A percentile compares a stretch with the other conserved stretches of the same genome.
These are phyloP conservation scores for Drosophila percnosoma DNA, from an alignment of 2,888 invertebrate genomes.

Conservation along the genomic window DNA sequence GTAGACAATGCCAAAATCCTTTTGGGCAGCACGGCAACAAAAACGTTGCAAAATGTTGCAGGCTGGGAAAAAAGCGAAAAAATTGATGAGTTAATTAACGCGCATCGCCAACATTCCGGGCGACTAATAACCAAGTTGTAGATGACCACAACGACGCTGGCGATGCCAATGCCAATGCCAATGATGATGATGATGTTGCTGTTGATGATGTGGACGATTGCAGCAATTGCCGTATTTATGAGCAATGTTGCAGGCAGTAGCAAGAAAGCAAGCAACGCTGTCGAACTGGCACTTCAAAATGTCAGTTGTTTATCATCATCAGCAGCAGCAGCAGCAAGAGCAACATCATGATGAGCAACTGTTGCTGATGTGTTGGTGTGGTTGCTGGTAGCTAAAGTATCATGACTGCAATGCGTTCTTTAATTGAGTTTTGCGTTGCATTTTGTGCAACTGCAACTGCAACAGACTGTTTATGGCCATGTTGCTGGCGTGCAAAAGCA, in stretches of 20 bases:
- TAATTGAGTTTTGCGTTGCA: constrained; percentile 79
- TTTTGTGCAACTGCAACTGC: constrained; percentile 66
- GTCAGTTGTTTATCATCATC: constrained; percentile 74
- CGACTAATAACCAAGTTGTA: constrained; percentile 80
- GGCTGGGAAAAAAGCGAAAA: constrained; percentile 46
- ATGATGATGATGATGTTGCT: constrained; percentile 12
- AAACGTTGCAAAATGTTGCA: constrained; percentile 9
- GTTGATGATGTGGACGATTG: constrained; percentile 22
- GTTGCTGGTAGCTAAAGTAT: constrained; percentile 53
- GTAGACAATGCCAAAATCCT: constrained; percentile 42
- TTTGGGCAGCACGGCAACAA: constrained; percentile 27
- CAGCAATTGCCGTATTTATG: constrained; percentile 58
- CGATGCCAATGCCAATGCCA: constrained; percentile 4
- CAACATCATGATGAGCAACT: constrained; percentile 47
- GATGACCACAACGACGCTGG: constrained; percentile 60
- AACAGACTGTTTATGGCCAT: constrained; percentile 76
- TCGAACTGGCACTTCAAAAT: constrained; percentile 78
- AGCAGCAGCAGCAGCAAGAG: constrained; percentile 10
- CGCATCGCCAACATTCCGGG: constrained; percentile 79
- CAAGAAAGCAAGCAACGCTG: constrained; percentile 53
- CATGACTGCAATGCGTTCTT: constrained; percentile 78
- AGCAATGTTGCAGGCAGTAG: constrained; percentile 32
- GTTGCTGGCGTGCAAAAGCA: constrained; percentile 46
- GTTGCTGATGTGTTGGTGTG: constrained; percentile 43
- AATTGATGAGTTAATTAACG: constrained; percentile 80